Conservation (phyloP, 2,113 vertebrate species). For the Sceloporus tristichus region DNA sequence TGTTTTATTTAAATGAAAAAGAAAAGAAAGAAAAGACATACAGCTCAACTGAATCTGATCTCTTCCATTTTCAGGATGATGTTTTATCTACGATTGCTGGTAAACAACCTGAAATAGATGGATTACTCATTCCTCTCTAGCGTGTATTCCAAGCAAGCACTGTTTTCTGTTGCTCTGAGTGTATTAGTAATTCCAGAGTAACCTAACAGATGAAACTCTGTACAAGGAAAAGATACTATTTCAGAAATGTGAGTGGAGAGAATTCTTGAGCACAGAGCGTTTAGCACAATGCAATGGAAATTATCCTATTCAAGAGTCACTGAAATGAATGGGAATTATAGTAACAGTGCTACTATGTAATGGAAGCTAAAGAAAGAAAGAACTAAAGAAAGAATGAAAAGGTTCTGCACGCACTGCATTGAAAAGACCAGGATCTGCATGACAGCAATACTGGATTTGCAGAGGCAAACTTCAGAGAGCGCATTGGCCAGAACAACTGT, state of each 20-base stretch:
- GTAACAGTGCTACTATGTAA: no score
- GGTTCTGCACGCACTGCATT: no score
- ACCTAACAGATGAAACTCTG: slow-evolving; percentile 53
- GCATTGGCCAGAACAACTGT: no score
- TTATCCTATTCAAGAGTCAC: background rate
- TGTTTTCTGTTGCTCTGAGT: slow-evolving; percentile 31
- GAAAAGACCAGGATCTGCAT: no score
- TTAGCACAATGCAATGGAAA: slow-evolving; percentile 23
- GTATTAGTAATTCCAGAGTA: slow-evolving; percentile 25
- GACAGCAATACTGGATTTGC: no score
- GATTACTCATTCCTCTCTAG: background rate
- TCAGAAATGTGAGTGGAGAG: slow-evolving; percentile 52
- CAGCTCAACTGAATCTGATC: background rate
- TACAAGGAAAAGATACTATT: slow-evolving; percentile 54
- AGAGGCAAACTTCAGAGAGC: no score
- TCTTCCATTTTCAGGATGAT: background rate
- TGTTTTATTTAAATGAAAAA: background rate
- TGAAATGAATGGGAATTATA: background rate
- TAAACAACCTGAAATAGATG: background rate
- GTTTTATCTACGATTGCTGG: background rate
- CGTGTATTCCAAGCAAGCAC: background rate
- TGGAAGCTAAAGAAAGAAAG: no score
- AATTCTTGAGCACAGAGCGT: slow-evolving; percentile 51
- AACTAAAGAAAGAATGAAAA: no score
- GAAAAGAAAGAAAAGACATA: background rate